Base-by-base conservation (phyloP, 2,888 invertebrate genomes). In the Eristalinus sepulchralis region DNA sequence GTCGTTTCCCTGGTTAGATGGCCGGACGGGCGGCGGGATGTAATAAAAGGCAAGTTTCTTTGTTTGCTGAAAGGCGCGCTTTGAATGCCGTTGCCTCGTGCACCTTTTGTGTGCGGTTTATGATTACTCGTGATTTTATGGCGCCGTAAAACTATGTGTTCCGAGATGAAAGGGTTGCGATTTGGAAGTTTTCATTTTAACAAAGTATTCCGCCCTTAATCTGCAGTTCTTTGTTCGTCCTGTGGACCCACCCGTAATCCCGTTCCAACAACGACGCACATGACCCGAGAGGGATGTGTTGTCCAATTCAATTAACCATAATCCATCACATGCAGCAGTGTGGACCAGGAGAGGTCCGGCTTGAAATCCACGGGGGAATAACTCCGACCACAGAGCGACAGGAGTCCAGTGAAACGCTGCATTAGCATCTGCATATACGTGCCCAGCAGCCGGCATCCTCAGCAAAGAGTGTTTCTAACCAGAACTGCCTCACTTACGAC, bases 241-340 rank as follows among this genome's bases (percentile, higher is more conserved):
- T 17, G 22, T 24, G 24, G 57, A 9, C 22, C 20, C 55, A 2
- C 17, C 20, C 55, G 31, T 36, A 53, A 47, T 76, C 47, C 59
- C 39, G 27, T 10, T 27, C 24, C n/a, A 57, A 66, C 60, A 70
- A 64, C 63, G 57, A 66, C 64, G 53, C 33, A 64, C 33, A 80
- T 53, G 71, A 79, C 79, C 71, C 63, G 76, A n/a, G 66, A 55
- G 55, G 36, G 24, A 8, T n/a, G 27, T 66, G 47, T 22, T 76
- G 85, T 72, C 72, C 76, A 85, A 85, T 82, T 85, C 85, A 85
- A 85, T 85, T 85, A 85, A 73, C 82, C 82, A 82, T 85, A 85
- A 85, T 85, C 82, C 85, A 85, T 85, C 85, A 85, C 85, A 81
- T 85, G 57, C 85, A 33, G 59, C 24, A 20, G 4, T 17, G 57